Base-by-base conservation (phyloP, 1,140 invertebrate genomes). In the Zaprionus tsacasi region DNA sequence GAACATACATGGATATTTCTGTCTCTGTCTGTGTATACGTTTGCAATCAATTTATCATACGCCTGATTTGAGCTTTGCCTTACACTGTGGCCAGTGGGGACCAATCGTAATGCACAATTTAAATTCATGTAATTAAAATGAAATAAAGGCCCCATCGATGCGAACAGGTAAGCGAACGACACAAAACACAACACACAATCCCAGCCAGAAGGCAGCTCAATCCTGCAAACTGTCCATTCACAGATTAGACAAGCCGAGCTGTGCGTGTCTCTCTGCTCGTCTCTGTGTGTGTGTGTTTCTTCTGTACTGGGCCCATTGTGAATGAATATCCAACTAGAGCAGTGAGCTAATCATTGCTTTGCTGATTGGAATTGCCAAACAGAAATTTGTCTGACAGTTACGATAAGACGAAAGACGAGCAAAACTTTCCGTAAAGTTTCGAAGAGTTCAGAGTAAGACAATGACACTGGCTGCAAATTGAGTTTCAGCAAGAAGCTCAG, bases 41-140 rank as follows among this genome's bases (percentile, higher is more conserved):
- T 83, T 73, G 74, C 70, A 85, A 85, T 85, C 82, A 86, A 85
- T 85, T 86, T 85, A 85, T 85, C 74, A 85, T 85, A 75, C 67
- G 81, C 70, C 78, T 81, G 81, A 85, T 85, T 85, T 85, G 78
- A 64, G 65, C 17, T 30, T 40, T 40, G 70, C 55, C 76, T 65
- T 60, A 65, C 54, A 25, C 54, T 4, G 17, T 12, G 61, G 73
- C 45, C 63, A 56, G 15, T 70, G 61, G 40, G 40, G 59, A n/a
- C 55, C 73, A 64, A 56, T 25, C 15, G 38, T 43, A 50, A 67
- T 81, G 57, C 33, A 55, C 58, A 70, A 83, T 81, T 70, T 67
- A 81, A 85, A 70, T 70, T 69, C 74, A 81, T 78, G 78, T 83
- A 85, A 83, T 85, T 85, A 79, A 83, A 83, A 81, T 78, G 54